Percentiles rank a stretch among this genome's conserved stretches.
Evolutionary conservation across 35 echinoderm and acorn worm genomes (phyloP).

Genomic region (Diadema setosum): DNA sequence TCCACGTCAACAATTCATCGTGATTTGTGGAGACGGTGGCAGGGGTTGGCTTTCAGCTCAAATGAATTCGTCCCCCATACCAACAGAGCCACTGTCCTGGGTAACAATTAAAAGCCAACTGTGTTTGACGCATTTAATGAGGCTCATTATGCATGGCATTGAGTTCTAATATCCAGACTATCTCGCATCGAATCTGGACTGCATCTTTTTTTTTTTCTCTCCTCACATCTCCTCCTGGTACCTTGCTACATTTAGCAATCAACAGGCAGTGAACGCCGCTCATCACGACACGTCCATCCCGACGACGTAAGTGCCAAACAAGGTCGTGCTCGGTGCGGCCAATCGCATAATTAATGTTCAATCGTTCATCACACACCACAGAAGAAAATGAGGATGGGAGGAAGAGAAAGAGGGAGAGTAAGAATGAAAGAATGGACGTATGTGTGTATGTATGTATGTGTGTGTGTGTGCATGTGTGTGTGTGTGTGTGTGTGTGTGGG

Average conservation of each 20-base stretch:
- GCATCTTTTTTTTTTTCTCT: not conserved
- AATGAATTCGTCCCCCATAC: too few relatives aligned
- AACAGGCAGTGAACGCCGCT: not conserved
- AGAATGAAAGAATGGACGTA: too few relatives aligned
- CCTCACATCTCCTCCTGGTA: not conserved
- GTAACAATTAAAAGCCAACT: not conserved
- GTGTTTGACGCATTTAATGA: not conserved
- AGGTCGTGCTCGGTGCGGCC: not conserved
- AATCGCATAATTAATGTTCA: not conserved
- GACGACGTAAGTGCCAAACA: not conserved
- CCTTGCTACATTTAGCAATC: not conserved
- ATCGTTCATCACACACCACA: too few relatives aligned
- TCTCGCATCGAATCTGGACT: not conserved
- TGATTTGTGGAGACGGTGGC: too few relatives aligned
- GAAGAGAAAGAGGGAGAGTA: not conserved
- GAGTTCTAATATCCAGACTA: not conserved
- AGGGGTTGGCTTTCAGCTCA: too few relatives aligned
- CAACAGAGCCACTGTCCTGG: not conserved
- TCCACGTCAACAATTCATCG: too few relatives aligned
- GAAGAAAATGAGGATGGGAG: too few relatives aligned
- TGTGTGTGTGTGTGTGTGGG: too few relatives aligned
- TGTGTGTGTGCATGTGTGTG: too few relatives aligned
- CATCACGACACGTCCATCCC: not conserved
- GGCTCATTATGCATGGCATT: not conserved
- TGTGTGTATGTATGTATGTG: too few relatives aligned